phyloP scores from a whole-genome alignment of 2,888 invertebrate species.

The Tiliacea citrago region DNA sequence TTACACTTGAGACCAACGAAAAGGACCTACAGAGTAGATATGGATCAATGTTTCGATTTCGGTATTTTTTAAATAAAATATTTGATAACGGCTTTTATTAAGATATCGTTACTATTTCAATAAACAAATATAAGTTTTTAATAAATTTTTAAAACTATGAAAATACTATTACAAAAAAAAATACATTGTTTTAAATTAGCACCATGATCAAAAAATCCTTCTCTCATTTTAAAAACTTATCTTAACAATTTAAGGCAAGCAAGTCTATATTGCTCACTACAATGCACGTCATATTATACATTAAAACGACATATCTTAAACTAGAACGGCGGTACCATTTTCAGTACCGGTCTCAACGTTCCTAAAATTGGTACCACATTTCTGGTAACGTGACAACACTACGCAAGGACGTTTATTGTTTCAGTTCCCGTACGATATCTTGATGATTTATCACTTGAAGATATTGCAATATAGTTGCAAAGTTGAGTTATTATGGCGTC shows the following conservation, averaged over 20 bases:
- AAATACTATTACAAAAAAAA: no score
- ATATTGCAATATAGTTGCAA: conserved; percentile 76
- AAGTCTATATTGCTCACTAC: not conserved
- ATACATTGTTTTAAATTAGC: not conserved
- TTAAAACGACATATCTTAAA: not conserved
- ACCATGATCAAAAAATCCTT: not conserved
- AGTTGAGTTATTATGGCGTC: conserved; percentile 67
- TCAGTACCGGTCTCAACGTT: conserved; percentile 7
- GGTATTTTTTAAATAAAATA: not conserved
- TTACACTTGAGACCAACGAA: conserved; percentile 70
- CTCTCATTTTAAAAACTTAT: not conserved
- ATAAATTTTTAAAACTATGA: no score
- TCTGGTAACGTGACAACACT: conserved; percentile 39
- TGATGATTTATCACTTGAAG: conserved; percentile 70
- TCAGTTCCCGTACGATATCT: conserved; percentile 63
- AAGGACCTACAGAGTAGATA: conserved; percentile 11
- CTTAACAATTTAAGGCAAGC: not conserved
- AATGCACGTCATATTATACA: not conserved
- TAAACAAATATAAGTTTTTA: not conserved
- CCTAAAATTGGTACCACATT: conserved; percentile 45
- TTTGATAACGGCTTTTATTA: not conserved
- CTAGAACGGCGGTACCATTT: conserved; percentile 9
- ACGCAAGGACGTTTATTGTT: conserved; percentile 69
- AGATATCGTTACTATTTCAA: not conserved
- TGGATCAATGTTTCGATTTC: conserved; percentile 12